phyloP scores from a whole-genome alignment of 2,113 vertebrate species.

The Lepus europaeus region DNA sequence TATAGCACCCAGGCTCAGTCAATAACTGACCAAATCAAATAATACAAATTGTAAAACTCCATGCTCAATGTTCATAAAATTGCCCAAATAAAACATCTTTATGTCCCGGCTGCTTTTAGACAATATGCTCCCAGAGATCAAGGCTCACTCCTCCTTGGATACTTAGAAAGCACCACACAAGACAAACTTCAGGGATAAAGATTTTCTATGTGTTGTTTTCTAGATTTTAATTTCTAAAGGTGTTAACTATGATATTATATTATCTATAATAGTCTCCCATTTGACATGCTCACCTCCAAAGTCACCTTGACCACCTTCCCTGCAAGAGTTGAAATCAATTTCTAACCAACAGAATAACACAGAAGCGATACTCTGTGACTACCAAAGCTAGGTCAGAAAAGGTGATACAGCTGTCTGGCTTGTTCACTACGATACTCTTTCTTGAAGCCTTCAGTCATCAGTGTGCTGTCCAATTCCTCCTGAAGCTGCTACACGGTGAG shows the following conservation, averaged over 20 bases:
- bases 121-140: background rate
- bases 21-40: conserved; percentile 56
- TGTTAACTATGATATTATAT: background rate
- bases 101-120: conserved; percentile 34
- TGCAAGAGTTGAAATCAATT: conserved; percentile 5
- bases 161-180: conserved; percentile 12
- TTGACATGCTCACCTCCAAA: conserved; percentile 26
- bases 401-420: conserved; percentile 20
- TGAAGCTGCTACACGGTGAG: conserved; percentile 52
- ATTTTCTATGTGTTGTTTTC: conserved; percentile 27
- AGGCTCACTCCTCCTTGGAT: conserved; percentile 38
- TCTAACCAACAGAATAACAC: conserved; percentile 7
- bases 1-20: conserved; percentile 35
- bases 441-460: conserved; percentile 60
- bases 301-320: conserved; percentile 3
- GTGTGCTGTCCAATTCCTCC: conserved; percentile 48
- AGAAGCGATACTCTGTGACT: conserved; percentile 4
- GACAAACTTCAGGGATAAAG: conserved; percentile 33
- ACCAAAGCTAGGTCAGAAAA: background rate
- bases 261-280: background rate
- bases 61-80: conserved; percentile 54
- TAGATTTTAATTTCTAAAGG: conserved; percentile 54
- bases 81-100: conserved; percentile 44
- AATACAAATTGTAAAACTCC: conserved; percentile 31
- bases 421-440: conserved; percentile 59